Conservation (phyloP, 2,888 invertebrate genomes). For the Chrysomela aeneicollis region DNA sequence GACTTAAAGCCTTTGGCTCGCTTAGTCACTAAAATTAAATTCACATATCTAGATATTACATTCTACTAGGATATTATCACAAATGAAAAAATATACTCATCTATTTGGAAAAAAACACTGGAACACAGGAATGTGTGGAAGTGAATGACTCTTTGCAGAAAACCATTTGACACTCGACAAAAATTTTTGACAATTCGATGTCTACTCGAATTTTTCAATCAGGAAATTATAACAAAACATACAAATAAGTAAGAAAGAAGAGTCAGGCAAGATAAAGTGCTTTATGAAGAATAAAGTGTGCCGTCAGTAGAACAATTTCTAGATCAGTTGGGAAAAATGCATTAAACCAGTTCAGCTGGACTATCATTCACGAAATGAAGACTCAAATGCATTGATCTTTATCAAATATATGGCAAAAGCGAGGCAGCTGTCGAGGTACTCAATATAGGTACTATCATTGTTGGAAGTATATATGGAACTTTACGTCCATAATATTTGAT, state of each 20-base stretch:
- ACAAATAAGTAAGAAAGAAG: neutral
- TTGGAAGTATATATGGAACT: too few species aligned
- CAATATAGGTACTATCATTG: too few species aligned
- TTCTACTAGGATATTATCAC: slow-evolving; percentile 6
- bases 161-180: neutral
- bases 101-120: neutral
- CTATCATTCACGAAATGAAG: too few species aligned
- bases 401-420: too few species aligned
- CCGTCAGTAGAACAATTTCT: neutral
- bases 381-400: too few species aligned
- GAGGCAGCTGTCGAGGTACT: too few species aligned
- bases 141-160: neutral
- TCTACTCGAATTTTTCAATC: too few species aligned
- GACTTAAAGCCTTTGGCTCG: neutral
- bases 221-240: too few species aligned
- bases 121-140: slow-evolving; percentile 8
- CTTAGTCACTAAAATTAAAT: slow-evolving; percentile 5
- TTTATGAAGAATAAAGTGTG: neutral
- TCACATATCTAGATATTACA: neutral
- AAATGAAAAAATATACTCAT: neutral
- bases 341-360: too few species aligned
- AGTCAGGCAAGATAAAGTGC: neutral
- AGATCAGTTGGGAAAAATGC: too few species aligned
- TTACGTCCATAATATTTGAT: too few species aligned
- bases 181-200: too few species aligned